These are phyloP conservation scores for Ephydatia muelleri DNA, from an alignment of 37 sponge, comb jelly and placozoan genomes.

Conservation along the genomic window DNA sequence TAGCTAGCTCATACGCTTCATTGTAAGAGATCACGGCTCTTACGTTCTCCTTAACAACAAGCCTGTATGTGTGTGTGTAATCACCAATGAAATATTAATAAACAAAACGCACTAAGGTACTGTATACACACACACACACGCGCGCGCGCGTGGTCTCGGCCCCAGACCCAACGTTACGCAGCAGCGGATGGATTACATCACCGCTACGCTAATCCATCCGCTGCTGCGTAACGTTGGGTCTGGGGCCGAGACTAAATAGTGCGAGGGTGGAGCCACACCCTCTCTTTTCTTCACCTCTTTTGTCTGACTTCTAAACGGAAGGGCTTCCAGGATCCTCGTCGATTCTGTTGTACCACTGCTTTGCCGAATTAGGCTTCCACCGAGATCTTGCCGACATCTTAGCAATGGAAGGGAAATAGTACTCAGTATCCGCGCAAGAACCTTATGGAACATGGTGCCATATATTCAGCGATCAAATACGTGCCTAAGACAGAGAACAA, in stretches of 20 bases:
- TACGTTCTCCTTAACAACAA: conserved; percentile 71
- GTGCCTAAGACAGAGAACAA: background rate
- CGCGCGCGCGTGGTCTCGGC: background rate
- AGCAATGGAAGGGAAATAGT: conserved; percentile 64
- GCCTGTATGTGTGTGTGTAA: conserved; percentile 52
- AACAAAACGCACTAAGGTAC: too few species aligned
- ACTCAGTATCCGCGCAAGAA: conserved; percentile 14
- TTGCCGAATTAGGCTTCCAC: conserved; percentile 17
- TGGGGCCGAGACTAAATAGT: too few species aligned
- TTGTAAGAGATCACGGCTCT: conserved; percentile 59
- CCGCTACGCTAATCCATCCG: too few species aligned
- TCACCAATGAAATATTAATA: too few species aligned
- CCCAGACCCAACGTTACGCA: too few species aligned
- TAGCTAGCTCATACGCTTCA: conserved; percentile 69
- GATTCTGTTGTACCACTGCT: conserved; percentile 87
- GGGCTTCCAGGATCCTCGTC: conserved; percentile 87
- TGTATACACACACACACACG: background rate
- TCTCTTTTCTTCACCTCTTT: conserved; percentile 51
- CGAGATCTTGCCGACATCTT: conserved; percentile 16
- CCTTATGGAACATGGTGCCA: conserved; percentile 42
- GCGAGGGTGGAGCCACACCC: background rate
- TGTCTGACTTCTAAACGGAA: conserved; percentile 78
- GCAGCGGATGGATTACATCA: too few species aligned
- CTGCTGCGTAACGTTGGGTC: too few species aligned
- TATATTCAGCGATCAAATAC: background rate